A percentile compares a stretch with the other conserved stretches of the same genome.
Evolutionary conservation across 2,797 vertebrate species (phyloP).

Genomic region (Adrianichthys oophorus): DNA sequence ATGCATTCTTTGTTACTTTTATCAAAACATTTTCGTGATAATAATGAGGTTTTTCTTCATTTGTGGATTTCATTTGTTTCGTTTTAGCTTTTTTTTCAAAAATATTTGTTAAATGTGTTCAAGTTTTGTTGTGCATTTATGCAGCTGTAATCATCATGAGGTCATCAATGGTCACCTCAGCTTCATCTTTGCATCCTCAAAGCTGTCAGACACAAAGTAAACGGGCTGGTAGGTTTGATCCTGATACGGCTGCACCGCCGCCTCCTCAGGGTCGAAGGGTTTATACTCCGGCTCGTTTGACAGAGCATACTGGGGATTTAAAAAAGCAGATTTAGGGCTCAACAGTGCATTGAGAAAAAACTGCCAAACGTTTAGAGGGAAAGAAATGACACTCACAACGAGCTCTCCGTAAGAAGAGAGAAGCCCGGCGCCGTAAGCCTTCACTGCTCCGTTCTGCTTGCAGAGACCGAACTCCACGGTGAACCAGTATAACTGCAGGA

Average conservation of each 20-base stretch:
- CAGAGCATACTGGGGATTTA: constrained; percentile 75
- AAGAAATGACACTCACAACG: constrained; percentile 61
- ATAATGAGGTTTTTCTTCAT: too few relatives aligned
- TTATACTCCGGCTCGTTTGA: constrained; percentile 84
- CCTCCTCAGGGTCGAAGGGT: constrained; percentile 80
- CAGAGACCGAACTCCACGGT: constrained; percentile 86
- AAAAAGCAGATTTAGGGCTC: too few relatives aligned
- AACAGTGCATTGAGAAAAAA: background rate
- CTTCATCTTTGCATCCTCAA: constrained; percentile 84
- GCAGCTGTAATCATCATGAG: background rate
- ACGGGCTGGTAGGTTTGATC: constrained; percentile 84
- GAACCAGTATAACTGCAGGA: constrained; percentile 83
- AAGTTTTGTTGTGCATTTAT: background rate
- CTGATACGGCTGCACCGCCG: constrained; percentile 81
- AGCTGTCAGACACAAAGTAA: constrained; percentile 87
- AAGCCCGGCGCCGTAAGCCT: constrained; percentile 83
- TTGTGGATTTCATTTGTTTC: too few relatives aligned
- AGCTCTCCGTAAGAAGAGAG: constrained; percentile 85
- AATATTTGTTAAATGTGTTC: too few relatives aligned
- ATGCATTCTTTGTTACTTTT: too few relatives aligned
- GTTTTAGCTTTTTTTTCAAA: too few relatives aligned
- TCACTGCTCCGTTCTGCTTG: constrained; percentile 80
- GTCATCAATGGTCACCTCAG: constrained; percentile 63
- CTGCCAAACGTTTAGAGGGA: background rate
- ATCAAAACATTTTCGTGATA: too few relatives aligned